Conservation (phyloP, 2,888 invertebrate species). For the Athalia circularis region DNA sequence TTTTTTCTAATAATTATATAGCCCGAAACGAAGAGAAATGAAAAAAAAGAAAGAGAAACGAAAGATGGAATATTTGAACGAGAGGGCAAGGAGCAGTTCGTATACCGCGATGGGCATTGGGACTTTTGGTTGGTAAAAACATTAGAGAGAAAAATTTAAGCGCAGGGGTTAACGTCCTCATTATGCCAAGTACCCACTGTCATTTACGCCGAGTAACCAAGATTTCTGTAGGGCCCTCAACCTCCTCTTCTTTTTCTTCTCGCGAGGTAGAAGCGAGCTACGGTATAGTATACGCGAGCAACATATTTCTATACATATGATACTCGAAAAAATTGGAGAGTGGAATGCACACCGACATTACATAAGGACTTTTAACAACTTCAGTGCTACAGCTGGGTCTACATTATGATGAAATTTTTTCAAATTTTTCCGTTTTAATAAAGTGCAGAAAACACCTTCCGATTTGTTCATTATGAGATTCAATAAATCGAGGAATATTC, state of each 20-base stretch:
- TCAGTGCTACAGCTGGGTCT: neutral
- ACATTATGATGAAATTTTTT: no score
- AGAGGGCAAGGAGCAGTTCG: neutral
- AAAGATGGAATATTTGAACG: conserved; percentile 32
- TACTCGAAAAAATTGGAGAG: neutral
- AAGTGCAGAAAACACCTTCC: no score
- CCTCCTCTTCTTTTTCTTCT: conserved; percentile 24
- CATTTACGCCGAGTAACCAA: conserved; percentile 65
- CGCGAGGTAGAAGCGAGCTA: neutral
- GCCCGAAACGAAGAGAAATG: neutral
- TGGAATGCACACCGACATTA: conserved; percentile 30
- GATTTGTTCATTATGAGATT: no score
- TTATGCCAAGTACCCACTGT: conserved; percentile 61
- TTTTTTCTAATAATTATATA: neutral
- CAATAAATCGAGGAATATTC: no score
- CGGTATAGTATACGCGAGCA: neutral
- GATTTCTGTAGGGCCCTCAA: conserved; percentile 60
- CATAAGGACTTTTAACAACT: conserved; percentile 34
- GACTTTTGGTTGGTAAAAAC: neutral
- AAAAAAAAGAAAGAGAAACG: neutral
- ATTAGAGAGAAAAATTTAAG: neutral
- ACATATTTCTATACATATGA: no score
- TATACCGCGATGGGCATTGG: neutral
- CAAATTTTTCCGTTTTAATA: no score
- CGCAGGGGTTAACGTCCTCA: conserved; percentile 58